A percentile compares a stretch with the other conserved stretches of the same genome.
These are phyloP conservation scores for Tricholaema leucomelas DNA, from an alignment of 2,113 vertebrate species.

Conservation along the genomic window DNA sequence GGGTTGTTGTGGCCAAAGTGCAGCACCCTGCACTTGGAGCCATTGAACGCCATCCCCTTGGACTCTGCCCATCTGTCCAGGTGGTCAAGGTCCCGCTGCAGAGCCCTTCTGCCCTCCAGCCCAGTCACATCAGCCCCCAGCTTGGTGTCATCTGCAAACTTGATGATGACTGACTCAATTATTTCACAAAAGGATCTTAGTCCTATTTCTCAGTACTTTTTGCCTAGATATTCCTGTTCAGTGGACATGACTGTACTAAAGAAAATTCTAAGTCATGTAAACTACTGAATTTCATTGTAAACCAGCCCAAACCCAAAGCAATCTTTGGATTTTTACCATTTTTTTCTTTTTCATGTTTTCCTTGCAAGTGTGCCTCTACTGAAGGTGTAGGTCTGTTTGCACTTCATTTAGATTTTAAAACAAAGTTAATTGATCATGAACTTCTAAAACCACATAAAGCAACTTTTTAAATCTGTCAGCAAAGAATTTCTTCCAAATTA, in stretches of 20 bases:
- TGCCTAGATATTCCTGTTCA: fast-evolving
- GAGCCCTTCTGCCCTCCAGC: no score
- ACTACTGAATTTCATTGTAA: background rate
- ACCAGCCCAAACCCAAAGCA: background rate
- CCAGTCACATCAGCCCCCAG: no score
- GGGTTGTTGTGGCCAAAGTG: no score
- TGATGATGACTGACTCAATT: no score
- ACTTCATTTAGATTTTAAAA: background rate
- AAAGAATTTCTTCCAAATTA: background rate
- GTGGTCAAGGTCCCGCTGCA: no score
- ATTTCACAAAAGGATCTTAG: background rate
- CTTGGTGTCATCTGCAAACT: no score
- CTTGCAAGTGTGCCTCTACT: background rate
- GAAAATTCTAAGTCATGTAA: background rate
- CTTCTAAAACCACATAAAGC: background rate
- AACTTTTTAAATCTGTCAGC: background rate
- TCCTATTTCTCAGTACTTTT: background rate
- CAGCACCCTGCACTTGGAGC: no score
- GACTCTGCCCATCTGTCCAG: no score
- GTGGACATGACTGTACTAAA: fast-evolving
- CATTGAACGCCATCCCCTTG: no score
- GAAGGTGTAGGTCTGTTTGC: background rate
- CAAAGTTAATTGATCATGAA: background rate
- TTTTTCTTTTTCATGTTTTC: background rate
- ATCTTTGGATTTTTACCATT: background rate